phyloP scores from a whole-genome alignment of 2,797 vertebrate genomes.

The Argya squamiceps region DNA sequence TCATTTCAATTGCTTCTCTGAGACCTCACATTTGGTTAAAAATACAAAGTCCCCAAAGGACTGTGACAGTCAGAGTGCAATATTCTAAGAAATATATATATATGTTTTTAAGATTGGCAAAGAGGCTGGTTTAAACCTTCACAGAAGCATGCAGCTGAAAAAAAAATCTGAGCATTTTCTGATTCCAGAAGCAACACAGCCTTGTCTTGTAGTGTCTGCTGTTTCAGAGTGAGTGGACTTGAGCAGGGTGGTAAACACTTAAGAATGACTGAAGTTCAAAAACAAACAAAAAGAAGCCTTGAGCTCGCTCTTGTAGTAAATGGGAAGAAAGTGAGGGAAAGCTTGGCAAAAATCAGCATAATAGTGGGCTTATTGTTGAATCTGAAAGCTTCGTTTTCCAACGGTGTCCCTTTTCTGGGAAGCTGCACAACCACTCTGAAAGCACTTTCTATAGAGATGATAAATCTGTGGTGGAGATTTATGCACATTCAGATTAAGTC shows the following conservation, averaged over 20 bases:
- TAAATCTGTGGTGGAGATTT: slow-evolving; percentile 60
- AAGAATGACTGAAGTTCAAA: slow-evolving; percentile 16
- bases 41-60: neutral
- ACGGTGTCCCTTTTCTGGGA: slow-evolving; percentile 39
- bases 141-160: neutral
- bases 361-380: slow-evolving; percentile 65
- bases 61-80: neutral
- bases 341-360: slow-evolving; percentile 67
- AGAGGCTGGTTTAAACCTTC: neutral
- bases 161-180: neutral
- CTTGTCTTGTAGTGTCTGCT: neutral
- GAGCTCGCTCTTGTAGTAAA: slow-evolving; percentile 46
- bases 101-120: neutral
- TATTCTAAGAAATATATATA: neutral
- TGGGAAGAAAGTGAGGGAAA: slow-evolving; percentile 43
- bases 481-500: slow-evolving; percentile 68
- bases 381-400: slow-evolving; percentile 64
- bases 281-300: slow-evolving; percentile 60
- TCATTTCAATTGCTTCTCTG: neutral
- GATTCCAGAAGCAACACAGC: neutral
- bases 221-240: slow-evolving; percentile 21
- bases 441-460: slow-evolving; percentile 55
- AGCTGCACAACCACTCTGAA: slow-evolving; percentile 53
- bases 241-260: slow-evolving; percentile 45
- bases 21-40: neutral